Evolutionary conservation across 2,888 invertebrate species (phyloP).

Genomic region (Aromia moschata): DNA sequence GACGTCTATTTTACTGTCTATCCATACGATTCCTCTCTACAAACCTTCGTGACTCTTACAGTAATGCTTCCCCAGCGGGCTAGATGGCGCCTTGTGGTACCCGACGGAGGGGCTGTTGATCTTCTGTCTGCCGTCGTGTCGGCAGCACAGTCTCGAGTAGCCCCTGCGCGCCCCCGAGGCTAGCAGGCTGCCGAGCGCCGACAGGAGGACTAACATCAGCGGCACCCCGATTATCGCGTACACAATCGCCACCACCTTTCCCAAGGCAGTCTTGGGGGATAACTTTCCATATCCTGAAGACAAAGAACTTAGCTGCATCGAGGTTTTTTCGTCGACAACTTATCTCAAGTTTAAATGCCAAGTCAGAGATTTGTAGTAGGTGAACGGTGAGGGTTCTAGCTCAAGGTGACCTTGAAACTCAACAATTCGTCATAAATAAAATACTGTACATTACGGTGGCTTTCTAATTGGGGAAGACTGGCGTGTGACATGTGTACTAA

Average conservation of each 20-base stretch:
- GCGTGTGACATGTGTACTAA: too few species aligned
- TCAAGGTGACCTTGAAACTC: too few species aligned
- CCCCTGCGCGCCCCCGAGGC: conserved; percentile 80
- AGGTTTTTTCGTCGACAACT: too few species aligned
- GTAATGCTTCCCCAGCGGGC: conserved; percentile 64
- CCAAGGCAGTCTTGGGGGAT: conserved; percentile 83
- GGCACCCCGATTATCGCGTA: conserved; percentile 91
- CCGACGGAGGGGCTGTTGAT: conserved; percentile 52
- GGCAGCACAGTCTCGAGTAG: conserved; percentile 66
- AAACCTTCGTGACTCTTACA: conserved; percentile 53
- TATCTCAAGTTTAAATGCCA: too few species aligned
- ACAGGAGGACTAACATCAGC: conserved; percentile 84
- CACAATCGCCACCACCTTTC: conserved; percentile 84
- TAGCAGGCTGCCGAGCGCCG: conserved; percentile 83
- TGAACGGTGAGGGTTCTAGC: too few species aligned
- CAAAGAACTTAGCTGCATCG: too few species aligned
- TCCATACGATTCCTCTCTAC: too few species aligned
- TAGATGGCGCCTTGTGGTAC: conserved; percentile 68
- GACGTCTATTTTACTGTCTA: too few species aligned
- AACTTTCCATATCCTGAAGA: conserved; percentile 84
- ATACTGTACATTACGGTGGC: too few species aligned
- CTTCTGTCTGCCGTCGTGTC: conserved; percentile 43
- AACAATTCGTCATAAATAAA: too few species aligned
- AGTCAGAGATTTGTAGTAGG: too few species aligned
- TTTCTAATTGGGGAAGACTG: too few species aligned